These are phyloP conservation scores for Chironomus riparius DNA, from an alignment of 2,888 invertebrate species.

Conservation along the genomic window DNA sequence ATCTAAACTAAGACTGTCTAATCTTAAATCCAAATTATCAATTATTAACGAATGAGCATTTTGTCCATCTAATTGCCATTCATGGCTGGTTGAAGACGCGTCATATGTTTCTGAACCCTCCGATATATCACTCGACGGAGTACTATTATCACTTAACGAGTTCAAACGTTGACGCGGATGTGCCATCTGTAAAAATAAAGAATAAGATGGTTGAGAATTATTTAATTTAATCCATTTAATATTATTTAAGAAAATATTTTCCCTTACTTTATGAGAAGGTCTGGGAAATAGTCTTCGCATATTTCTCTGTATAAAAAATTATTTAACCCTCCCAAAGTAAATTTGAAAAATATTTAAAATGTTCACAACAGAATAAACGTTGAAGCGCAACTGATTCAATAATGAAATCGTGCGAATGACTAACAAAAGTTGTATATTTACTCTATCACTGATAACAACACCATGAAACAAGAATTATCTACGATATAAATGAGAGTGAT, in stretches of 20 bases:
- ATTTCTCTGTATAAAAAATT: not conserved
- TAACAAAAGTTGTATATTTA: not conserved
- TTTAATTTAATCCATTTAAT: not conserved
- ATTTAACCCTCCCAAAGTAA: not conserved
- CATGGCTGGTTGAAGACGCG: slow-evolving; percentile 18
- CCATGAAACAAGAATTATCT: not conserved
- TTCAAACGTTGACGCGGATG: slow-evolving; percentile 24
- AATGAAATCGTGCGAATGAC: not conserved
- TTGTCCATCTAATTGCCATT: slow-evolving; percentile 24
- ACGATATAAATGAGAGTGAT: not conserved
- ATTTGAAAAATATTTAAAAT: not conserved
- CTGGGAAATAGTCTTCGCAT: slow-evolving; percentile 23
- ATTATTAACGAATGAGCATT: slow-evolving; percentile 20
- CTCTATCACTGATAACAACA: slow-evolving; percentile 2
- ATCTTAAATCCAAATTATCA: slow-evolving; percentile 15
- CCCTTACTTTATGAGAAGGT: not conserved
- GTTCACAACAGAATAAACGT: not conserved
- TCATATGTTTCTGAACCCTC: slow-evolving; percentile 25
- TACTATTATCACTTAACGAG: slow-evolving; percentile 24
- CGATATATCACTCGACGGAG: slow-evolving; percentile 18
- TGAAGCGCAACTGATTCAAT: not conserved
- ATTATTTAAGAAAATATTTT: not conserved
- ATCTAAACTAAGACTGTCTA: slow-evolving; percentile 23
- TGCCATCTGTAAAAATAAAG: slow-evolving; percentile 13
- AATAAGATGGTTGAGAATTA: not conserved